Conservation (phyloP, 2,113 vertebrate species). For the Tylochromis polylepis region DNA sequence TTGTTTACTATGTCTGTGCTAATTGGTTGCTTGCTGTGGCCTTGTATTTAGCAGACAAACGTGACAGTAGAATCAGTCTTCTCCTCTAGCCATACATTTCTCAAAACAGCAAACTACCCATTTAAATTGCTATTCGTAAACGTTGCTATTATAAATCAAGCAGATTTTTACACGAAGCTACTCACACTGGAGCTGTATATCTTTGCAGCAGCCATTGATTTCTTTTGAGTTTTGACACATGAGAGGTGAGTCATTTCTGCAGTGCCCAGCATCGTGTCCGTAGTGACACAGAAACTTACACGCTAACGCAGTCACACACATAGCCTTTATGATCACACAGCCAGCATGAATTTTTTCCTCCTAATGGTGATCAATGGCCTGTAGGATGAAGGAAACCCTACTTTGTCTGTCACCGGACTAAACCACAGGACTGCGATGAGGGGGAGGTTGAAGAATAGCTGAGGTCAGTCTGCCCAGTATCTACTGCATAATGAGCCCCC, state of each 20-base stretch:
- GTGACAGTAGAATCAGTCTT: neutral
- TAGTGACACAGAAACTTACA: neutral
- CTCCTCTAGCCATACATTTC: neutral
- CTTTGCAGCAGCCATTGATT: neutral
- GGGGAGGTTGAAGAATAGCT: conserved; percentile 9
- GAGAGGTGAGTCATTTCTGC: conserved; percentile 5
- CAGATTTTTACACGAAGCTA: neutral
- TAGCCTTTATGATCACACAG: neutral
- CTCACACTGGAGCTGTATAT: neutral
- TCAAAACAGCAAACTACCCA: neutral
- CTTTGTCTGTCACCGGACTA: conserved; percentile 22
- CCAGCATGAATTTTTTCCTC: neutral
- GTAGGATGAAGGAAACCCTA: conserved; percentile 19
- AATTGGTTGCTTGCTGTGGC: neutral
- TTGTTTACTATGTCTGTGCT: neutral
- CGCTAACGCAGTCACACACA: neutral
- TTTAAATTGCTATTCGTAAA: neutral
- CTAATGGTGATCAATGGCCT: conserved; percentile 44
- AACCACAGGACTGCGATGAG: conserved; percentile 5
- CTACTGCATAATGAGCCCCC: conserved; percentile 59
- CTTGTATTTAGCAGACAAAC: neutral
- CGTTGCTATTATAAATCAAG: neutral
- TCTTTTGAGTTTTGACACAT: neutral
- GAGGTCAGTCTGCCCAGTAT: neutral
- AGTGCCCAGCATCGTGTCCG: neutral